These are phyloP conservation scores for Drosophila sechellia DNA, from an alignment of 1,140 invertebrate genomes.

Conservation along the genomic window DNA sequence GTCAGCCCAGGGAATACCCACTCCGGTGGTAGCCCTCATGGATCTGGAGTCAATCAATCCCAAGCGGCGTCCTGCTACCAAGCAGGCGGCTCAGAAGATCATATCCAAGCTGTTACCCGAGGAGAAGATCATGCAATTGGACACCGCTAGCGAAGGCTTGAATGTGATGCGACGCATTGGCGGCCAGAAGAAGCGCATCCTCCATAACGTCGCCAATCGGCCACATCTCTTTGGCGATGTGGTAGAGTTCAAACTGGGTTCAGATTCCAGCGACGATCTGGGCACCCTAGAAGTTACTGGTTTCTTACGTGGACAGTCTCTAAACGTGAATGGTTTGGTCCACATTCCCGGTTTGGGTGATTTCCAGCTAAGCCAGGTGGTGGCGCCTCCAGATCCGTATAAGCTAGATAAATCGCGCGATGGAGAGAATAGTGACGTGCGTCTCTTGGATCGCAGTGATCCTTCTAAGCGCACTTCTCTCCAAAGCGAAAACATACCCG, in stretches of 20 bases:
- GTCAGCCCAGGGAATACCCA: slow-evolving; percentile 93
- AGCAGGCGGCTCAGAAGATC: slow-evolving; percentile 90
- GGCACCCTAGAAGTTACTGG: slow-evolving; percentile 94
- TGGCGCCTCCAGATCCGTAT: slow-evolving; percentile 90
- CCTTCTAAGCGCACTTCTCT: slow-evolving; percentile 90
- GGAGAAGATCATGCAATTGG: slow-evolving; percentile 92
- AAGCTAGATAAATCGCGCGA: slow-evolving; percentile 87
- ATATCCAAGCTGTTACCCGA: slow-evolving; percentile 92
- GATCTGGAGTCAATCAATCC: slow-evolving; percentile 90
- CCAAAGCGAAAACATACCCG: slow-evolving; percentile 91
- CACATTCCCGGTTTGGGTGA: slow-evolving; percentile 96
- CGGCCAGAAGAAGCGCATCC: slow-evolving; percentile 90
- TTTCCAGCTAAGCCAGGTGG: slow-evolving; percentile 95
- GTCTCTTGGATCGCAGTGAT: slow-evolving; percentile 88
- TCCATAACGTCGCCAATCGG: slow-evolving; percentile 91
- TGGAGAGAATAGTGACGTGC: slow-evolving; percentile 68
- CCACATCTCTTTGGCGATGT: slow-evolving; percentile 93
- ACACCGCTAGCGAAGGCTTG: slow-evolving; percentile 91
- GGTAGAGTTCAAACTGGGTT: slow-evolving; percentile 88
- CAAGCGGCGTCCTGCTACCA: slow-evolving; percentile 90
- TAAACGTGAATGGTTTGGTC: slow-evolving; percentile 94
- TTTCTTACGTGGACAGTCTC: slow-evolving; percentile 91
- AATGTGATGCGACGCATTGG: slow-evolving; percentile 92
- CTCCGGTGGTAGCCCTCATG: slow-evolving; percentile 90
- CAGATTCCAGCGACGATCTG: slow-evolving; percentile 84